Conservation (phyloP, 37 sponge, comb jelly and placozoan genomes). For the Mnemiopsis leidyi region DNA sequence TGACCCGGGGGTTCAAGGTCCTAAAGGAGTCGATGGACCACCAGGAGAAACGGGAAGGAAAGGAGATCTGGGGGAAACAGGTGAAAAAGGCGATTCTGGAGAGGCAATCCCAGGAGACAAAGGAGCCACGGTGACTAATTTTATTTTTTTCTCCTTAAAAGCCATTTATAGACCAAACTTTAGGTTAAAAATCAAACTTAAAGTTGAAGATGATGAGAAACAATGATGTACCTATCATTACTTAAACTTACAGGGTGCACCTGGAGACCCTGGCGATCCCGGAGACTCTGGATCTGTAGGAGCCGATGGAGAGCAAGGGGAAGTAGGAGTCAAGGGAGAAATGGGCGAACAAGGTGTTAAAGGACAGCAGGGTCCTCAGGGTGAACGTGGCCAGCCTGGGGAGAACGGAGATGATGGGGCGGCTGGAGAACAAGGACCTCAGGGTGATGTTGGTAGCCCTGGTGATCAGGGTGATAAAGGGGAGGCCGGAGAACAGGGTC, state of each 20-base stretch:
- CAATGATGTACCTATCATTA: too few species aligned
- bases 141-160: too few species aligned
- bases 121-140: too few species aligned
- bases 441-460: slow-evolving; percentile 47
- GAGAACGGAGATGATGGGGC: slow-evolving; percentile 32
- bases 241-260: not conserved
- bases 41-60: not conserved
- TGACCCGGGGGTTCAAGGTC: not conserved
- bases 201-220: too few species aligned
- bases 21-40: not conserved
- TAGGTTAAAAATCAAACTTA: too few species aligned
- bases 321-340: not conserved
- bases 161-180: too few species aligned
- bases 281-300: slow-evolving; percentile 8
- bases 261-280: not conserved
- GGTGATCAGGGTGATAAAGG: slow-evolving; percentile 18
- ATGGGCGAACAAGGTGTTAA: not conserved
- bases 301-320: not conserved
- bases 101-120: too few species aligned
- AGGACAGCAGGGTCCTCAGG: not conserved
- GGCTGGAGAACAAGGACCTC: slow-evolving; percentile 46
- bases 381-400: slow-evolving; percentile 22
- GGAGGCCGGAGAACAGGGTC: not conserved
- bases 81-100: too few species aligned
- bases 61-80: too few species aligned